Percentiles rank a stretch among this genome's conserved stretches.
Conservation (phyloP, 2,888 invertebrate species). For the Alentia gelatinosa region DNA sequence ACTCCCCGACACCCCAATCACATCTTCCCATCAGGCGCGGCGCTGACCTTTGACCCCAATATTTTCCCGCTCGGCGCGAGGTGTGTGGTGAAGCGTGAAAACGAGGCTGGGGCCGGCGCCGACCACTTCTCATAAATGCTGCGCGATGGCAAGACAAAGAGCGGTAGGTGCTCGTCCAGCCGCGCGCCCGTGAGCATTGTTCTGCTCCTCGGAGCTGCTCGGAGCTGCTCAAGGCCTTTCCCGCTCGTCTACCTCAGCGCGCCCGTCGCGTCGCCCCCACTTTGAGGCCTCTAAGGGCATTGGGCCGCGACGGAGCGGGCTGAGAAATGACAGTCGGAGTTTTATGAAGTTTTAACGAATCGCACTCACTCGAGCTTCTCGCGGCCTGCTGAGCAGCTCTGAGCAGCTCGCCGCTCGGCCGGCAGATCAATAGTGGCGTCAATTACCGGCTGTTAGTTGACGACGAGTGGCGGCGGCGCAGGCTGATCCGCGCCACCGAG, state of each 20-base stretch:
- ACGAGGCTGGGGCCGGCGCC: not conserved
- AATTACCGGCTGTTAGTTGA: not conserved
- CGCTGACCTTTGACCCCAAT: constrained; percentile 50
- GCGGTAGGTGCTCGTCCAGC: not conserved
- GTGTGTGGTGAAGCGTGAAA: constrained; percentile 41
- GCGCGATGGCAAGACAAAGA: constrained; percentile 48
- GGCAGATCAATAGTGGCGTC: not conserved
- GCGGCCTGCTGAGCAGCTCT: not conserved
- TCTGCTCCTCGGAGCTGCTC: not conserved
- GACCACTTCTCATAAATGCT: constrained; percentile 34
- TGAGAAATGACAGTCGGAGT: constrained; percentile 16
- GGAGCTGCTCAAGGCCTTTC: not conserved
- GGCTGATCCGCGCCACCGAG: too few species aligned
- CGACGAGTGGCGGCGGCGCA: not conserved
- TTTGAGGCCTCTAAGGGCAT: not conserved
- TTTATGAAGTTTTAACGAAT: constrained; percentile 33
- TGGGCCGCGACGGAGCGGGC: not conserved
- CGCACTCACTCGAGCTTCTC: not conserved
- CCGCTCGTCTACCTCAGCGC: not conserved
- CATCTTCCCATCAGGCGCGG: constrained; percentile 43
- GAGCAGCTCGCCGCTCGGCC: not conserved
- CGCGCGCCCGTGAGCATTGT: constrained; percentile 6
- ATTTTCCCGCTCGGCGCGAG: not conserved
- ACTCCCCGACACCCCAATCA: constrained; percentile 43
- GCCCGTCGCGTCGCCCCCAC: not conserved